Base-by-base conservation (phyloP, 2,888 invertebrate species). In the Polietes domitor region DNA sequence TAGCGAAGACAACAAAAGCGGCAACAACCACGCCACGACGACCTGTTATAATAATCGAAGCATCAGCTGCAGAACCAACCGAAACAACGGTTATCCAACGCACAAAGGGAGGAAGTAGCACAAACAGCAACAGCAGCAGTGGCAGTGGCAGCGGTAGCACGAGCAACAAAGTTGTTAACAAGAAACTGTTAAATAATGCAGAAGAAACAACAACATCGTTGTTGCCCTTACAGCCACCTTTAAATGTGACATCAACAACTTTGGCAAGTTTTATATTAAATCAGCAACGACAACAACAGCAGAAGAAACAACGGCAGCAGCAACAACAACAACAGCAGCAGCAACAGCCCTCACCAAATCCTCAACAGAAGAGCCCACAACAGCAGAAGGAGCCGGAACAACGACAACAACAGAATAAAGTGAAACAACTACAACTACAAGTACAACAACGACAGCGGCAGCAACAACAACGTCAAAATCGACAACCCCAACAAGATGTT, bases 241-340 rank as follows among this genome's bases (percentile, higher is more conserved):
- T 87, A 78, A 90, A 89, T 87, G 87, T 88, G 87, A 89, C 90
- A 87, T 88, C 87, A 82, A 87, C 87, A 73, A 88, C 88, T 80
- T 81, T 82, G 68, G 83, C 86, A 82, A 86, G 85, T 85, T 82
- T 85, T 79, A 82, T 85, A 84, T 81, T 84, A 81, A 80, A 81
- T 78, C 84, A 84, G 61, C 78, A 85, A 55, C 77, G 77, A 65
- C 80, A 80, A 17, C 83, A 83, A 55, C 72, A 73, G 43, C 70
- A 63, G n/a, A 55, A 71, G 15, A 76, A 80, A 24, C 82, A 77
- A 68, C 80, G 71, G 47, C 78, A 79, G 21, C 47, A 26, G 2
- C 65, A 78, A 28, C 78, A 78, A 61, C 76, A 76, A 17, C 70
- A 68, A 28, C 68, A 75, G 58, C 79, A 75, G 70, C 70, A 77